phyloP scores from a whole-genome alignment of 1,140 invertebrate species.

The Ips typographus region DNA sequence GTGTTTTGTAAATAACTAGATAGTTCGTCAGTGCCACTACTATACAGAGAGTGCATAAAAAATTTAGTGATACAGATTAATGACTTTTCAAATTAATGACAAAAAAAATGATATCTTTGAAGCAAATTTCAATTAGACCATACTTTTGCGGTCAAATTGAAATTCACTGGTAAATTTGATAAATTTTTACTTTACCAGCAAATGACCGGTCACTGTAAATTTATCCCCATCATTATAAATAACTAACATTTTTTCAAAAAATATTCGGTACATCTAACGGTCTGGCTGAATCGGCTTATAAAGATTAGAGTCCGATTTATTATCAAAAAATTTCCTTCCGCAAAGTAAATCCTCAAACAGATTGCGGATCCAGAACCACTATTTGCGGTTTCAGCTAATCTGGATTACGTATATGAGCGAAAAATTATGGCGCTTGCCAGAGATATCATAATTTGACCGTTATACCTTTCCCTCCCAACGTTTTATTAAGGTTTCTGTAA shows the following conservation, averaged over 20 bases:
- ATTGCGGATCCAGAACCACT: not conserved
- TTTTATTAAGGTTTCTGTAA: slow-evolving; percentile 1
- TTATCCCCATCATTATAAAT: no score
- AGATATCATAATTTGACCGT: slow-evolving; percentile 12
- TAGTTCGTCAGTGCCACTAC: no score
- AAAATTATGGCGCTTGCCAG: slow-evolving; percentile 9
- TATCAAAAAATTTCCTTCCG: slow-evolving; percentile 1
- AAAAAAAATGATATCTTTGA: no score
- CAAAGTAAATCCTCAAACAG: slow-evolving; percentile 8
- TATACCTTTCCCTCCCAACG: not conserved
- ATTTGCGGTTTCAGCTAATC: slow-evolving; percentile 4
- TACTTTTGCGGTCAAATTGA: no score
- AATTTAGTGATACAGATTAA: no score
- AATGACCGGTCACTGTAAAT: no score
- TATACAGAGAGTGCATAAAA: no score
- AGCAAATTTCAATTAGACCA: no score
- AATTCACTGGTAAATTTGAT: no score
- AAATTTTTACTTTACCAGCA: no score
- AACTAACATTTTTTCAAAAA: not conserved
- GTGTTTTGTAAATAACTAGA: no score
- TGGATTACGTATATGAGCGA: slow-evolving; percentile 8
- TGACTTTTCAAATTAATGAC: no score
- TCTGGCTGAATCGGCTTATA: not conserved
- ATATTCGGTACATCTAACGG: not conserved
- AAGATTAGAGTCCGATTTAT: slow-evolving; percentile 1